Conservation (phyloP, 1,140 invertebrate species). For the Globodera rostochiensis region DNA sequence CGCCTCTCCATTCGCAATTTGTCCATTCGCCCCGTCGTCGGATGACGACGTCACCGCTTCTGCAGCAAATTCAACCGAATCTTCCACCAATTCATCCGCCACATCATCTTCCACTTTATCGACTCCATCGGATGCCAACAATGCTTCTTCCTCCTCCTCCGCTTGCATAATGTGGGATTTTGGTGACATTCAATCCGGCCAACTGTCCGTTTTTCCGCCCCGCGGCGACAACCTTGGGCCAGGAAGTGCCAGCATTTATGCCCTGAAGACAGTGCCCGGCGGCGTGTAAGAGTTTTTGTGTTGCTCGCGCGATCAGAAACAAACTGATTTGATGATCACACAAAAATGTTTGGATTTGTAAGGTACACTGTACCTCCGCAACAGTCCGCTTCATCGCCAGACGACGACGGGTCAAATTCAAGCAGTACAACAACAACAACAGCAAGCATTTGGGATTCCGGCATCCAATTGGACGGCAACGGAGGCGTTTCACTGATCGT, state of each 20-base stretch:
- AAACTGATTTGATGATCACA: no score
- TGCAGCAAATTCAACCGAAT: neutral
- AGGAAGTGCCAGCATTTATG: slow-evolving; percentile 20
- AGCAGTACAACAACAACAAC: neutral
- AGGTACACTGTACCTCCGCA: neutral
- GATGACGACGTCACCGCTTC: neutral
- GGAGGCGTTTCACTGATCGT: slow-evolving; percentile 11
- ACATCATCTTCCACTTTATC: neutral
- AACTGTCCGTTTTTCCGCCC: slow-evolving; percentile 26
- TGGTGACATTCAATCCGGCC: neutral
- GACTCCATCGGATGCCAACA: neutral
- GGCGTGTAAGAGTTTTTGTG: slow-evolving; percentile 14
- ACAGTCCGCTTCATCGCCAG: neutral
- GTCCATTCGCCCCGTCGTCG: neutral
- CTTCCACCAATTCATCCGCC: neutral
- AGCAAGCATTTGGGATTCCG: slow-evolving; percentile 5
- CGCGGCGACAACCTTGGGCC: slow-evolving; percentile 22
- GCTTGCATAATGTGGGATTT: neutral
- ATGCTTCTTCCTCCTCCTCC: neutral
- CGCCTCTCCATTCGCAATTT: slow-evolving; percentile 10
- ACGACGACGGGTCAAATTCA: neutral
- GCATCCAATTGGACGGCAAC: slow-evolving; percentile 10
- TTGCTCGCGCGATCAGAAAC: neutral
- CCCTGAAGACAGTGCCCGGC: slow-evolving; percentile 1
- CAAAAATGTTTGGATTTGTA: no score